Evolutionary conservation across 2,113 vertebrate genomes (phyloP).

Genomic region (Micromys minutus): DNA sequence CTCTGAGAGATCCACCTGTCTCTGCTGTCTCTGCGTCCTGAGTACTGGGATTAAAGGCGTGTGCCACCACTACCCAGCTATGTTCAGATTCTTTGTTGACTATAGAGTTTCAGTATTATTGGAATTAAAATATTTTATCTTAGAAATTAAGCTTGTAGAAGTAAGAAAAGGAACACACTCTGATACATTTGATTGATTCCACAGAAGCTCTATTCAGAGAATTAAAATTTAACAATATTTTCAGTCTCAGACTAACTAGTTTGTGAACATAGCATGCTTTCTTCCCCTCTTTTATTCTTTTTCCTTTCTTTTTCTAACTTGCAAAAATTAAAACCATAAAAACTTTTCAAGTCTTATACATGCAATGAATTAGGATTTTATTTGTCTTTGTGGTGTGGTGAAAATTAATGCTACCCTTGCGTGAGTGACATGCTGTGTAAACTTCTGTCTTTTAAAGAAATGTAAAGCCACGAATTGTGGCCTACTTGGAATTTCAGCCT

Average conservation of each 20-base stretch:
- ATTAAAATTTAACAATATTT: slow-evolving; percentile 19
- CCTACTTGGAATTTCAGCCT: background rate
- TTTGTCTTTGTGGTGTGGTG: slow-evolving; percentile 81
- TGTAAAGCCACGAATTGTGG: background rate
- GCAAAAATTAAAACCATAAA: slow-evolving; percentile 75
- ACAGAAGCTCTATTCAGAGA: slow-evolving; percentile 41
- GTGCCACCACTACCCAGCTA: slow-evolving; percentile 45
- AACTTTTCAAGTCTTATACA: slow-evolving; percentile 68
- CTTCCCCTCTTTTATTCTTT: background rate
- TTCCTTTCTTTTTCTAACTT: slow-evolving; percentile 25
- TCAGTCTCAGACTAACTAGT: slow-evolving; percentile 16
- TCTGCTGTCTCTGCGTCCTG: background rate
- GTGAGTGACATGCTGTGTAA: slow-evolving; percentile 55
- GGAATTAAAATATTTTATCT: slow-evolving; percentile 39
- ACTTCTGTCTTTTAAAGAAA: slow-evolving; percentile 61
- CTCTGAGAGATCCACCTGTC: background rate
- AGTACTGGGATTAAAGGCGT: background rate
- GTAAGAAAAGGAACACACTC: slow-evolving; percentile 51
- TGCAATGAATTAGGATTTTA: slow-evolving; percentile 74
- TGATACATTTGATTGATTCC: slow-evolving; percentile 16
- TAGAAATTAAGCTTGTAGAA: slow-evolving; percentile 40
- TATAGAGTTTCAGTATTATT: slow-evolving; percentile 45
- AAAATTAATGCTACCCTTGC: slow-evolving; percentile 69
- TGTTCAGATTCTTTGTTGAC: slow-evolving; percentile 75
- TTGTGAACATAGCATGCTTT: slow-evolving; percentile 78